Evolutionary conservation across 2,797 vertebrate species (phyloP), one percentile per base, ranked within the genome.

Genomic region (Chelmon rostratus): DNA sequence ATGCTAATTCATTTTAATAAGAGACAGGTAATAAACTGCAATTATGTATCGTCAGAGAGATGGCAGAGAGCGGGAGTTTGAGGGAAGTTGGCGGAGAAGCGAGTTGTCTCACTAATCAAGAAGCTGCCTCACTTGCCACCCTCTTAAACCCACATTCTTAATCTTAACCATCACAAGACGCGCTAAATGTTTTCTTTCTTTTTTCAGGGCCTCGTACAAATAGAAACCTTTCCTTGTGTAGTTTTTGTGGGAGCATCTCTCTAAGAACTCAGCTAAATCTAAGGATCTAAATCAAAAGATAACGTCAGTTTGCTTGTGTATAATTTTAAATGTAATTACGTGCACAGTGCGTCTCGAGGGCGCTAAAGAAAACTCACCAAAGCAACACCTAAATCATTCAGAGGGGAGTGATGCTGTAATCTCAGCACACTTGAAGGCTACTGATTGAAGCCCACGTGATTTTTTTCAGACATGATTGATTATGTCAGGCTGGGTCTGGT

Each of bases 1-100:
- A 97, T 96, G 96, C 95, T 95, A 96, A 97, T 96, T 95, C 94
- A 91, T 96, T 96, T 95, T 96, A 96, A 97, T 96, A 96, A 95
- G 92, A 95, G 93, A 93, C 94, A 93, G 92, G 94, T 96, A 96
- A 97, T 96, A 96, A 96, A 95, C 94, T 96, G 93, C 95, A 96
- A 96, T 96, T 96, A 96, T 90, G 92, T 96, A 94, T 95, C 89
- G 89, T 92, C 90, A 84, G 91, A 91, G 92, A 93, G 92, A 93
- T 89, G 90, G 90, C 83, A 86, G 74, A 83, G 90, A 88, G 90
- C 84, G 9, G 78, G 89, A 91, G 90, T 94, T 92, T 87, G 91
- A 91, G 86, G 81, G 86, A 89, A 89, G 88, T 90, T 86, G 85
- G 82, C 76, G 28, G 85, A 85, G 79, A 89, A 76, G 86, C 67